A percentile compares a stretch with the other conserved stretches of the same genome.
Conservation (phyloP, 1,140 invertebrate species). For the Heliconius nattereri region DNA sequence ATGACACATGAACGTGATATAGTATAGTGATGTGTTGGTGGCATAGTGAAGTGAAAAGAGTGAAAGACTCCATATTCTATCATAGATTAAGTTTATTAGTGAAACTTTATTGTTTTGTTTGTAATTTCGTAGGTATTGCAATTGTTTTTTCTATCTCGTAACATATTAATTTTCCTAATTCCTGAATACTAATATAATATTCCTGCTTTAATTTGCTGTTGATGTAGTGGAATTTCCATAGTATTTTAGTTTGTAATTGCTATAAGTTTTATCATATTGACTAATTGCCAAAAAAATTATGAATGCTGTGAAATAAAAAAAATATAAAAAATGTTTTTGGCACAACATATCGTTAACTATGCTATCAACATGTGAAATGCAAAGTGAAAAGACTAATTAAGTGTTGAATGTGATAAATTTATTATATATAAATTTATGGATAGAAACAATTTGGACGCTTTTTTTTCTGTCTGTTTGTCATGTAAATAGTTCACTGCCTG, state of each 20-base stretch:
- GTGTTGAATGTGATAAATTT: constrained; percentile 28
- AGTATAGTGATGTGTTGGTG: constrained; percentile 52
- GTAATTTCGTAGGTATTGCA: background rate
- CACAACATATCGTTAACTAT: constrained; percentile 57
- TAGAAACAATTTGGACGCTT: background rate
- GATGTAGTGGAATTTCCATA: background rate
- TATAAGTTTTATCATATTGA: constrained; percentile 15
- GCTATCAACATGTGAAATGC: constrained; percentile 52
- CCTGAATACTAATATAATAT: background rate
- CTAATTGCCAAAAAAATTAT: constrained; percentile 22
- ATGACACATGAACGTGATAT: constrained; percentile 35
- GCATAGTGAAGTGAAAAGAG: constrained; percentile 37
- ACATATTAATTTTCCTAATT: background rate
- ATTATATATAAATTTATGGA: constrained; percentile 9
- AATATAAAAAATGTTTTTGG: constrained; percentile 15
- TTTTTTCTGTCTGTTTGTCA: background rate
- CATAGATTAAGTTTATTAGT: background rate
- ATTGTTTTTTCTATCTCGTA: background rate
- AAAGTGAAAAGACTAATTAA: constrained; percentile 57
- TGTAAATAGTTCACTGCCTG: constrained; percentile 13
- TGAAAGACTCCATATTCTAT: background rate
- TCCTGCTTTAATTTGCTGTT: background rate
- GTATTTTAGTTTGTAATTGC: background rate
- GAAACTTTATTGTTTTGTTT: background rate
- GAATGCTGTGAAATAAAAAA: background rate